These are phyloP conservation scores for Mystacornis crossleyi DNA, from an alignment of 2,113 vertebrate species.

Conservation along the genomic window DNA sequence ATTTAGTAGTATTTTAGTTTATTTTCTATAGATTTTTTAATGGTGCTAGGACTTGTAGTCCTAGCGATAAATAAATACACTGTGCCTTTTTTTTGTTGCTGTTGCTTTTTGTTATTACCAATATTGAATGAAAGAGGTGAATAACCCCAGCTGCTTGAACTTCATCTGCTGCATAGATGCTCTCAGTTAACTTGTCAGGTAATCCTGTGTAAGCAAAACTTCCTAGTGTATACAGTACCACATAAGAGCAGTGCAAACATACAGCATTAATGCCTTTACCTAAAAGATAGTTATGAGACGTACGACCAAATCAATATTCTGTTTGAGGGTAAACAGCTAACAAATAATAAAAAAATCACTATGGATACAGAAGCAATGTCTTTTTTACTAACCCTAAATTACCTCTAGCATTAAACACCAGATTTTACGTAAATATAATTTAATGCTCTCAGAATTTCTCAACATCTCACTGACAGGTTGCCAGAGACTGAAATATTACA, in stretches of 20 bases:
- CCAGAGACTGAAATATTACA: too few species aligned
- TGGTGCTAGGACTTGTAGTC: accelerated
- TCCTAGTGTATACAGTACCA: background rate
- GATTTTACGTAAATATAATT: background rate
- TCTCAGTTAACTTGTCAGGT: background rate
- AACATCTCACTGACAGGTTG: background rate
- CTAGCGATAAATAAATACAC: background rate
- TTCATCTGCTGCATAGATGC: background rate
- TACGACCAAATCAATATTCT: background rate
- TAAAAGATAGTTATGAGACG: background rate
- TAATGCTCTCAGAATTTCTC: background rate
- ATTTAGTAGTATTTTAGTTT: background rate
- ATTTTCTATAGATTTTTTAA: background rate
- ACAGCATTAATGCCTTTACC: background rate
- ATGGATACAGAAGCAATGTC: background rate
- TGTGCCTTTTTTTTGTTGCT: background rate
- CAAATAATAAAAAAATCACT: background rate
- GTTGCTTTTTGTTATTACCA: background rate
- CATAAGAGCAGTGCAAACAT: background rate
- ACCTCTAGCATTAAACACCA: background rate
- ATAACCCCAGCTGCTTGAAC: background rate
- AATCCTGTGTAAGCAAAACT: background rate
- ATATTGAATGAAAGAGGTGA: background rate
- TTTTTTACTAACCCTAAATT: background rate
- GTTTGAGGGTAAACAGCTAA: background rate